These are phyloP conservation scores for Pampus argenteus DNA, from an alignment of 2,797 vertebrate species.

Conservation along the genomic window DNA sequence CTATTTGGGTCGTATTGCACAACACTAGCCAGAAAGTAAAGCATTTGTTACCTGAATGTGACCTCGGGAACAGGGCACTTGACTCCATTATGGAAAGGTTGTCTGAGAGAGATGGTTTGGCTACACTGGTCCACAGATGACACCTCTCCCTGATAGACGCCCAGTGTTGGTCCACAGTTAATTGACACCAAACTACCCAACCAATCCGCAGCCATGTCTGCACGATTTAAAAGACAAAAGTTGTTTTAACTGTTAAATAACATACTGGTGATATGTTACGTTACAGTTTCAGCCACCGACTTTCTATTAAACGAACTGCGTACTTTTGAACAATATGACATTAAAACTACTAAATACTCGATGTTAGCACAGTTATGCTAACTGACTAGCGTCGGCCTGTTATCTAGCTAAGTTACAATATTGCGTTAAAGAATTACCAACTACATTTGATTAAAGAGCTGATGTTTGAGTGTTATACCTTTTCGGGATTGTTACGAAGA, in stretches of 20 bases:
- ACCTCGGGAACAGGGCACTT: constrained; percentile 98
- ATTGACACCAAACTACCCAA: constrained; percentile 97
- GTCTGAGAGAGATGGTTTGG: constrained; percentile 95
- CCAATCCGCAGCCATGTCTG: constrained; percentile 94
- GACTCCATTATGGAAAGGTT: constrained; percentile 97
- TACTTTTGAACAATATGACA: background rate
- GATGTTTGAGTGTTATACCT: constrained; percentile 21
- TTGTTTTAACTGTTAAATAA: fast-evolving
- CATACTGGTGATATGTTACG: background rate
- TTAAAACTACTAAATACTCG: background rate
- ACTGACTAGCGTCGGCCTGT: constrained; percentile 42
- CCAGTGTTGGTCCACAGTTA: constrained; percentile 94
- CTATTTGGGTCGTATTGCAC: too few species aligned
- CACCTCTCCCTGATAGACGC: constrained; percentile 96
- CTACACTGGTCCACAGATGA: constrained; percentile 95
- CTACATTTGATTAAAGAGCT: background rate
- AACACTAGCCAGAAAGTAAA: fast-evolving
- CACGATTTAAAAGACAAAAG: background rate
- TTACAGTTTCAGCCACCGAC: background rate
- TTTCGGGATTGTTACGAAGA: background rate
- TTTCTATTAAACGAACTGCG: background rate
- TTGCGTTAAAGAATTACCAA: background rate
- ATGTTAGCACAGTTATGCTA: constrained; percentile 28
- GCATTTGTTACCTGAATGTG: constrained; percentile 91
- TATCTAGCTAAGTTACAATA: constrained; percentile 20